phyloP scores from a whole-genome alignment of 2,888 invertebrate genomes.

The Drosophila bunnanda region DNA sequence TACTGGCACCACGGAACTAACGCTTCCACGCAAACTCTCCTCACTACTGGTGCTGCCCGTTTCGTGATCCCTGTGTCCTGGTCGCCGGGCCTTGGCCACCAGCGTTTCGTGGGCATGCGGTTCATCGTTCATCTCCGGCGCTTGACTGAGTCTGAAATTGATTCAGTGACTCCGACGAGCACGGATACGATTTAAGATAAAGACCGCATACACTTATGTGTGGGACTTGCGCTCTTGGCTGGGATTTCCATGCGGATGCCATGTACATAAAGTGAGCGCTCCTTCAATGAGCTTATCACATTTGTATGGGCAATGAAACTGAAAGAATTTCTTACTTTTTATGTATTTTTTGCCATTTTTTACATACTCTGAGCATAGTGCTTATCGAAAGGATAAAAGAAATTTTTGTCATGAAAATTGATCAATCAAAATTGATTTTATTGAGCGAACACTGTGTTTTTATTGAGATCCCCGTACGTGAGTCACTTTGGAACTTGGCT shows the following conservation, averaged over 20 bases:
- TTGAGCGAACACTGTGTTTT: constrained; percentile 8
- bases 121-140: constrained; percentile 59
- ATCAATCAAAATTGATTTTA: constrained; percentile 1
- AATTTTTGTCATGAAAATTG: not conserved
- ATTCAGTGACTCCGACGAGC: constrained; percentile 17
- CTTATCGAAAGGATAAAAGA: not conserved
- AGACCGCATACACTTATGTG: constrained; percentile 32
- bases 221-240: constrained; percentile 25
- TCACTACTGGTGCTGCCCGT: constrained; percentile 29
- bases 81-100: constrained; percentile 46
- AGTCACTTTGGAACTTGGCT: constrained; percentile 22
- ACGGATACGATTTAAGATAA: constrained; percentile 54
- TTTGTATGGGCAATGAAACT: not conserved
- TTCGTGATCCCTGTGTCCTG: constrained; percentile 1
- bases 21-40: constrained; percentile 5
- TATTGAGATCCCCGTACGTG: constrained; percentile 28
- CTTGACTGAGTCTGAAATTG: constrained; percentile 47
- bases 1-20: constrained; percentile 4
- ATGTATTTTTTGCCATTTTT: not conserved
- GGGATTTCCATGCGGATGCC: constrained; percentile 51
- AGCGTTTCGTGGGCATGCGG: constrained; percentile 62
- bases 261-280: constrained; percentile 17
- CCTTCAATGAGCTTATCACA: not conserved
- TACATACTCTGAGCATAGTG: not conserved
- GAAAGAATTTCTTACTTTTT: not conserved